Percentiles rank a stretch among this genome's conserved stretches.
Evolutionary conservation across 1,140 invertebrate species (phyloP).

Genomic region (Chionoecetes opilio): DNA sequence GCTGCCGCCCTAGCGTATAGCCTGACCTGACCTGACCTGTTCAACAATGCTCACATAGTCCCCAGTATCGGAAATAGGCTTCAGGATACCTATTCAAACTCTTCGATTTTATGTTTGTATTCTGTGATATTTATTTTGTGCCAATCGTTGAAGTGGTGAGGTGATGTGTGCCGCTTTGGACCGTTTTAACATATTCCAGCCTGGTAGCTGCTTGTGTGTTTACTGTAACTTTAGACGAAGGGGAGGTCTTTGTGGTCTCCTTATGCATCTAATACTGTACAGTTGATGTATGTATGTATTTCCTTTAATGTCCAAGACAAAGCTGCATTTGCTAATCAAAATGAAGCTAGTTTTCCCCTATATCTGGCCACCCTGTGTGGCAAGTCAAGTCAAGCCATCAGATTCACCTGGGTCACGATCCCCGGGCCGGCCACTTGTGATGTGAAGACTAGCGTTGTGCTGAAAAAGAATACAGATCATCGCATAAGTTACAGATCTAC

Average conservation of each 20-base stretch:
- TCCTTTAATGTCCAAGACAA: slow-evolving; percentile 77
- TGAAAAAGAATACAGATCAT: slow-evolving; percentile 50
- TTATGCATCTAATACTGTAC: slow-evolving; percentile 79
- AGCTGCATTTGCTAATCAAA: slow-evolving; percentile 78
- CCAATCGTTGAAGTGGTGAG: slow-evolving; percentile 76
- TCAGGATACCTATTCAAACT: slow-evolving; percentile 45
- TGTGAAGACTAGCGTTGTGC: slow-evolving; percentile 61
- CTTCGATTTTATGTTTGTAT: slow-evolving; percentile 69
- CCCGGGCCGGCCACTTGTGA: slow-evolving; percentile 58
- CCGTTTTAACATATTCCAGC: slow-evolving; percentile 76
- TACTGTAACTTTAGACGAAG: slow-evolving; percentile 64
- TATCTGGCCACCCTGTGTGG: background rate
- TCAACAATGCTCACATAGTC: slow-evolving; percentile 50
- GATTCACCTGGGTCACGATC: slow-evolving; percentile 17
- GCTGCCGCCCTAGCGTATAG: slow-evolving; percentile 11
- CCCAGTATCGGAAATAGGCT: slow-evolving; percentile 40
- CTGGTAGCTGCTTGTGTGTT: slow-evolving; percentile 77
- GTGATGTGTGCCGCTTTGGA: slow-evolving; percentile 73
- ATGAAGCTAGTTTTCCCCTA: slow-evolving; percentile 75
- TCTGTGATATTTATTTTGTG: slow-evolving; percentile 80
- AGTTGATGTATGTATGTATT: slow-evolving; percentile 78
- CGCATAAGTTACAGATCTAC: slow-evolving; percentile 55
- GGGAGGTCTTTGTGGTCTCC: slow-evolving; percentile 63
- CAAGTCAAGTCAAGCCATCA: background rate
- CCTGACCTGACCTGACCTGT: slow-evolving; percentile 40